Base-by-base conservation (phyloP, 2,888 invertebrate genomes). In the Drosophila ustulata region DNA sequence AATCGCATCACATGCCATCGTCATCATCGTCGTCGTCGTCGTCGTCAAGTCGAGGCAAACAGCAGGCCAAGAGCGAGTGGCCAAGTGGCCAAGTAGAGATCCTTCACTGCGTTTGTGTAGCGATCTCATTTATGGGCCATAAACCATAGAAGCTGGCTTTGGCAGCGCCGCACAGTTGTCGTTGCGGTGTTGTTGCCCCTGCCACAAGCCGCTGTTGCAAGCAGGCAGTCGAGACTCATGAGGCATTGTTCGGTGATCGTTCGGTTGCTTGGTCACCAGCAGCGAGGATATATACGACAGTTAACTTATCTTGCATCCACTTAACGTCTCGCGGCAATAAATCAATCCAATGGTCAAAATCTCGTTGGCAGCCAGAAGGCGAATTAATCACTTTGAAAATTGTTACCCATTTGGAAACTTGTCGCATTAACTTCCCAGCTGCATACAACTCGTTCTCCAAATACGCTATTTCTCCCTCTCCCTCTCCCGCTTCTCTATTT, bases 301-400 rank as follows among this genome's bases (percentile, higher is more conserved):
- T 90, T 84, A 82, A 88, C 90, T 88, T 88, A 87, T 89, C 89
- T 90, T 82, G 85, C 89, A 88, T 89, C 90, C 88, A 89, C 86
- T 88, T 90, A 88, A 78, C 84, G 89, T 89, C 89, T 86, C 82
- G 82, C 73, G 81, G 89, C 82, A 78, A 89, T 89, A 90, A 89
- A 90, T 89, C 90, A 89, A 90, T 88, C 88, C 86, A 67, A 89
- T 89, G 86, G 78, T 84, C 82, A 73, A 87, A 78, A 71, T 78
- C 76, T 82, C 78, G 86, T 77, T 84, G 86, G 86, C 83, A 85
- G 82, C 83, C 83, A 83, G 67, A 75, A 82, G 83, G 84, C 89
- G 82, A 89, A 89, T 89, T 89, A 89, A 89, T 89, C 89, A 89
- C 89, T 83, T 89, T 86, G 80, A 82, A 83, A 86, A 87, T 87